Base-by-base conservation (phyloP, 2,888 invertebrate species). In the Caenorhabditis wallacei region DNA sequence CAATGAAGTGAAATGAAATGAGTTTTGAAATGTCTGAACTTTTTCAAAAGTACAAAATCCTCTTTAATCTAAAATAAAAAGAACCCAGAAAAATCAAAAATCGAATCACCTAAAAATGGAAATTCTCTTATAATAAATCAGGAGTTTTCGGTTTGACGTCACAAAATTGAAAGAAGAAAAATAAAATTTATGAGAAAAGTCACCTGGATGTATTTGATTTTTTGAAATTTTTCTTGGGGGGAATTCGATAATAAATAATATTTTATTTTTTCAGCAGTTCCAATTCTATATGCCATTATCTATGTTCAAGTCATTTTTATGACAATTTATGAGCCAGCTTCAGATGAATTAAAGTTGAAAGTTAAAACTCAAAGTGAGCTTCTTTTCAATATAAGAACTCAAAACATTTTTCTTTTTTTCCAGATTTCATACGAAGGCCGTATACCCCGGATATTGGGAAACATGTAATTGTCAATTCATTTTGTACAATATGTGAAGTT, bases 401-500 rank as follows among this genome's bases (percentile, higher is more conserved):
- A n/a, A n/a, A n/a, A n/a, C n/a, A n/a, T n/a, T n/a, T n/a, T n/a
- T n/a, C n/a, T n/a, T n/a, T n/a, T n/a, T n/a, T n/a, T n/a, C n/a
- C 63, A 69, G 80, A 66, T n/a, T 80, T 69, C 22, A 43, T 51
- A 0, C 48, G 80, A 26, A 57, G 61, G 46, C 54, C 70, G 7
- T 84, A 72, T 56, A 43, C 61, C 5, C 16, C 69, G 0, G 69
- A 48, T n/a, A 24, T 22, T 1, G 76, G 80, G 1, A 53, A 95
- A 56, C 96, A 98, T 92, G 92, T 95, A 24, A 88, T 88, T 2
- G 80, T 81, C 13, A 69, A 87, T 26, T 69, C 72, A 11, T 86
- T 83, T 61, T 89, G 89, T 63, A 84, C 81, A 35, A 75, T 89
- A 20, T 89, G 89, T 48, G 93, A 94, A 20, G 94, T 95, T 1